A percentile compares a stretch with the other conserved stretches of the same genome.
Evolutionary conservation across 35 echinoderm and acorn worm species (phyloP).

Genomic region (Lytechinus variegatus): DNA sequence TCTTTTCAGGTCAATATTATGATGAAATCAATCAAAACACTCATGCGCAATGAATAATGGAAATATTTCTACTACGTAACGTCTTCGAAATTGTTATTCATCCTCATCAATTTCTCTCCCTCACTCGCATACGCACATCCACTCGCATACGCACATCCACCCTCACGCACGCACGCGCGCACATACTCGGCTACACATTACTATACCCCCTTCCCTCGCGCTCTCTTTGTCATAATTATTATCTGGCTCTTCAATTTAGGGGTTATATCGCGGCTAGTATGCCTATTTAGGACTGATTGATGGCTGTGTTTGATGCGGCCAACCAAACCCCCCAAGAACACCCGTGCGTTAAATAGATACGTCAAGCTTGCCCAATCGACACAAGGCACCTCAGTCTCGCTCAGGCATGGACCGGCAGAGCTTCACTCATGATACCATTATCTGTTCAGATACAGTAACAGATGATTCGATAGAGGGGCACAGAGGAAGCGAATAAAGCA

Average conservation of each 20-base stretch:
- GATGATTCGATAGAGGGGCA: not conserved
- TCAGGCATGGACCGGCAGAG: not conserved
- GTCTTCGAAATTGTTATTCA: not conserved
- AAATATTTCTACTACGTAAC: not conserved
- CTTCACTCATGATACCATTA: not conserved
- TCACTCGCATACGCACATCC: too few species aligned
- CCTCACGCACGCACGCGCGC: not conserved
- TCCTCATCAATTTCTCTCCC: too few species aligned
- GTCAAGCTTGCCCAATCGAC: not conserved
- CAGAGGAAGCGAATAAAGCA: not conserved
- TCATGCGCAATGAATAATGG: not conserved
- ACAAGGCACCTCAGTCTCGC: not conserved
- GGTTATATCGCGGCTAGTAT: constrained; percentile 17
- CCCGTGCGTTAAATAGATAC: not conserved
- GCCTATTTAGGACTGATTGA: constrained; percentile 41
- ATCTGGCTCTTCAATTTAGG: constrained; percentile 39
- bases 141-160: not conserved
- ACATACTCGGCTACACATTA: too few species aligned
- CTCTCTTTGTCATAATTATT: not conserved
- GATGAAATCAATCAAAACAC: not conserved
- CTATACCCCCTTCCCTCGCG: not conserved
- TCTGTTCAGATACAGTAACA: not conserved
- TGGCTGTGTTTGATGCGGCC: not conserved
- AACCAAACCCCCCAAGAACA: not conserved
- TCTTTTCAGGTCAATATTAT: not conserved